phyloP scores from a whole-genome alignment of 2,888 invertebrate species.

The Agrochola circellaris region DNA sequence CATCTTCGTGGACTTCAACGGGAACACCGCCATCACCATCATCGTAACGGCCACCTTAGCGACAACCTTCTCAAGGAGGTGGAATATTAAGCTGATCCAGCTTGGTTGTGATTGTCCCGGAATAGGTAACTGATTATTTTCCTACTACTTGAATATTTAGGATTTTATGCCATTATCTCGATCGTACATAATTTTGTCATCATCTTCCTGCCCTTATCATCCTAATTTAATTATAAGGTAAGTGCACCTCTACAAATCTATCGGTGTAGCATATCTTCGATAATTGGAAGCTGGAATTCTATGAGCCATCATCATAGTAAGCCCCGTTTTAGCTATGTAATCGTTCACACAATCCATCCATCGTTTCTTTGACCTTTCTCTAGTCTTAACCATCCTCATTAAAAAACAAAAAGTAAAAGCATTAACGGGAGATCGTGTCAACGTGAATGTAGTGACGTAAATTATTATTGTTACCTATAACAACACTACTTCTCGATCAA shows the following conservation, averaged over 20 bases:
- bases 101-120: conserved; percentile 93
- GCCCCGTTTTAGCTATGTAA: not conserved
- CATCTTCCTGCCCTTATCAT: not conserved
- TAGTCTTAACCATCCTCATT: not conserved
- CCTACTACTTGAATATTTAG: not conserved
- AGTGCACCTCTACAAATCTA: not conserved
- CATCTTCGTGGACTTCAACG: conserved; percentile 94
- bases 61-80: conserved; percentile 92
- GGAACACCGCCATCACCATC: conserved; percentile 92
- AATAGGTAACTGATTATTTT: conserved; percentile 86
- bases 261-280: not conserved
- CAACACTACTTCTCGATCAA: too few species aligned
- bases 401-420: too few species aligned
- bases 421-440: too few species aligned
- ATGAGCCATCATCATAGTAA: not conserved
- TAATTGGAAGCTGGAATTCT: too few species aligned
- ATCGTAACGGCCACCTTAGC: conserved; percentile 92
- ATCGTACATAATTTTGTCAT: not conserved
- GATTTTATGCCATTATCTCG: not conserved
- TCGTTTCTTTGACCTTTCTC: too few species aligned
- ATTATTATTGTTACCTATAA: not conserved
- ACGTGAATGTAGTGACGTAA: too few species aligned
- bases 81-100: conserved; percentile 94
- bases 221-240: not conserved
- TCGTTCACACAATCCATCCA: not conserved